Evolutionary conservation across 2,797 vertebrate species (phyloP).

Genomic region (Lagorchestes hirsutus): DNA sequence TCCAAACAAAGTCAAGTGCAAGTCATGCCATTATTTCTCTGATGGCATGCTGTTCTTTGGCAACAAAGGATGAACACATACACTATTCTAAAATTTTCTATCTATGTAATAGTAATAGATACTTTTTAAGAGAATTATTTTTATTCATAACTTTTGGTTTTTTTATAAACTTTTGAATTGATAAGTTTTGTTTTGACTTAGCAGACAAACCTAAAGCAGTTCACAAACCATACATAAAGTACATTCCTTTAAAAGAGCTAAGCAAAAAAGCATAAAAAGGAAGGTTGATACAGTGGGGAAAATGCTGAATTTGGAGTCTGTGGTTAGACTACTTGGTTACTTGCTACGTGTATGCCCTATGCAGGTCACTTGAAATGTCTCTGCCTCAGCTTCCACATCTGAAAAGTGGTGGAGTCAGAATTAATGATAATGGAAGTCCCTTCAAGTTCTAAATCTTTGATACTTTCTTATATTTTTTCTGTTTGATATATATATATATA

Average conservation of each 20-base stretch:
- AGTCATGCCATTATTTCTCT: too few relatives aligned
- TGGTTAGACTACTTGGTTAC: not conserved
- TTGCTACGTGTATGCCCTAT: not conserved
- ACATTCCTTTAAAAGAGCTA: not conserved
- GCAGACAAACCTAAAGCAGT: not conserved
- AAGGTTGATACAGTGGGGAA: not conserved
- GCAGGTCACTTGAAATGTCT: not conserved
- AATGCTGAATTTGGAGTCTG: not conserved
- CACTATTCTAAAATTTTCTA: not conserved
- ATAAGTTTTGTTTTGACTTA: not conserved
- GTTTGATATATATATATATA: too few relatives aligned
- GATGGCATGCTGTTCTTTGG: too few relatives aligned
- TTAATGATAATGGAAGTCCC: not conserved
- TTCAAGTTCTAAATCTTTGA: not conserved
- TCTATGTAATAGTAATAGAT: not conserved
- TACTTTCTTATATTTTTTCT: not conserved
- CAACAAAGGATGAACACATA: too few relatives aligned
- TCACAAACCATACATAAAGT: not conserved
- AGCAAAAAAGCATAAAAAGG: not conserved
- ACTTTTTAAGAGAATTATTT: not conserved
- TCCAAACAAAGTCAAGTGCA: too few relatives aligned
- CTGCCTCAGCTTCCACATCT: not conserved
- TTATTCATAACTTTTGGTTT: not conserved
- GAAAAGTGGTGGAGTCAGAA: not conserved
- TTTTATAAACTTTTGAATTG: not conserved